Evolutionary conservation across 2,888 invertebrate species (phyloP).

Genomic region (Synanthedon andrenaeformis): DNA sequence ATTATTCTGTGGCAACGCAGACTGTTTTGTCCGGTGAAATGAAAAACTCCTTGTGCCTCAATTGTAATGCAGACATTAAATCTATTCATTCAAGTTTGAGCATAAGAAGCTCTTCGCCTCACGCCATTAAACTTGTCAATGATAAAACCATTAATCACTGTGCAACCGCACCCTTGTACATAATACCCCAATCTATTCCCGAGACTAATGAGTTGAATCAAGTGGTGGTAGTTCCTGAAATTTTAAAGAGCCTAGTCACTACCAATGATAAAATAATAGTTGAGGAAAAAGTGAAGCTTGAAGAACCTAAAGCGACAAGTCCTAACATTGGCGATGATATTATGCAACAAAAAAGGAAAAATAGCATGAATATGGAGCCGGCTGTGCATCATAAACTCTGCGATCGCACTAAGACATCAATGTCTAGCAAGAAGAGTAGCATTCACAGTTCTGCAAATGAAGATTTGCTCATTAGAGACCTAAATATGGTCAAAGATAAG

Average conservation of each 20-base stretch:
- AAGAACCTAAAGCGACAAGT: constrained; percentile 16
- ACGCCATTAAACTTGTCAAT: constrained; percentile 39
- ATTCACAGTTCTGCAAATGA: constrained; percentile 42
- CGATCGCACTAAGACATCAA: constrained; percentile 60
- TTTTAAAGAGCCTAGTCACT: constrained; percentile 21
- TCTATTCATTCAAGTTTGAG: constrained; percentile 52
- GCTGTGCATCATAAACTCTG: constrained; percentile 73
- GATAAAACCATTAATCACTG: constrained; percentile 33
- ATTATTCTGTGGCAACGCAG: constrained; percentile 74
- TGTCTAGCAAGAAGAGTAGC: constrained; percentile 58
- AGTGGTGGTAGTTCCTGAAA: constrained; percentile 16
- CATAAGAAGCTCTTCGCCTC: constrained; percentile 48
- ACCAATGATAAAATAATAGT: constrained; percentile 23
- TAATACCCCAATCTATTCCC: constrained; percentile 32
- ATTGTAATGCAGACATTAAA: constrained; percentile 72
- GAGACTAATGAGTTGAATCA: constrained; percentile 7
- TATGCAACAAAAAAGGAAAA: constrained; percentile 30
- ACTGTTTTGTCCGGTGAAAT: constrained; percentile 63
- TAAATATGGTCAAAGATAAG: constrained; percentile 31
- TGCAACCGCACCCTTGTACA: constrained; percentile 36
- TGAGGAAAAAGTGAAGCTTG: constrained; percentile 22
- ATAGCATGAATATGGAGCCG: constrained; percentile 47
- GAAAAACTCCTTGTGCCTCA: constrained; percentile 67
- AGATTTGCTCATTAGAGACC: constrained; percentile 42
- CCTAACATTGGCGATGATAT: constrained; percentile 29